A percentile compares a stretch with the other conserved stretches of the same genome.
Conservation (phyloP, 1,140 invertebrate species). For the Diorhabda elongata region DNA sequence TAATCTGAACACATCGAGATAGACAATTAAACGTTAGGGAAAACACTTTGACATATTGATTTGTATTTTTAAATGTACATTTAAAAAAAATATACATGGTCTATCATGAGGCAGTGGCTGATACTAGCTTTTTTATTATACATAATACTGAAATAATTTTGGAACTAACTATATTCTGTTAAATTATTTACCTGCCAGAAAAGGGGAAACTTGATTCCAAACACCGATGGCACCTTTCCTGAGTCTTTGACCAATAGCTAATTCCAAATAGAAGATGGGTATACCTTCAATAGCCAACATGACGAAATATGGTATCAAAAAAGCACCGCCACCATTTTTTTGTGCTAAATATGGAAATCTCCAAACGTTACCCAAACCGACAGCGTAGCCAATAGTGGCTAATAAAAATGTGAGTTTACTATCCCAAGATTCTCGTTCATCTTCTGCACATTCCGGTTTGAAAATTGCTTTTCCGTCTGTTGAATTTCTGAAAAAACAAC, state of each 20-base stretch:
- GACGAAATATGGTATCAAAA: constrained; percentile 90
- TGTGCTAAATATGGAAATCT: constrained; percentile 87
- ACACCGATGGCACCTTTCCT: constrained; percentile 92
- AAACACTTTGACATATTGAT: too few relatives aligned
- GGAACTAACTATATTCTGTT: not conserved
- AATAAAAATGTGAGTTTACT: constrained; percentile 87
- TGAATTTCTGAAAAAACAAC: constrained; percentile 15
- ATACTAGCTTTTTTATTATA: too few relatives aligned
- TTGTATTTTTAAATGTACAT: too few relatives aligned
- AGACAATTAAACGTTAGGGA: too few relatives aligned
- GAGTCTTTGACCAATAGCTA: constrained; percentile 87
- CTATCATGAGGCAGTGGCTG: too few relatives aligned
- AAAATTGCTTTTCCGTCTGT: constrained; percentile 52
- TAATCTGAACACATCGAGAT: too few relatives aligned
- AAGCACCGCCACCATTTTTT: constrained; percentile 90
- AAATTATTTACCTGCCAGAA: constrained; percentile 51
- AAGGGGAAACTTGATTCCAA: constrained; percentile 76
- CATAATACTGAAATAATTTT: too few relatives aligned
- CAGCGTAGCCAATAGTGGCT: constrained; percentile 87
- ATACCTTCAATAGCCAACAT: constrained; percentile 91
- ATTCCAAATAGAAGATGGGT: constrained; percentile 90
- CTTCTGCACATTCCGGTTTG: constrained; percentile 69
- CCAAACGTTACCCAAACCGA: constrained; percentile 93
- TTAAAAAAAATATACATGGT: too few relatives aligned
- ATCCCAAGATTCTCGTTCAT: constrained; percentile 88